These are phyloP conservation scores for Temnopleurus reevesii DNA, from an alignment of 53 echinoderm and acorn worm genomes.

Conservation along the genomic window DNA sequence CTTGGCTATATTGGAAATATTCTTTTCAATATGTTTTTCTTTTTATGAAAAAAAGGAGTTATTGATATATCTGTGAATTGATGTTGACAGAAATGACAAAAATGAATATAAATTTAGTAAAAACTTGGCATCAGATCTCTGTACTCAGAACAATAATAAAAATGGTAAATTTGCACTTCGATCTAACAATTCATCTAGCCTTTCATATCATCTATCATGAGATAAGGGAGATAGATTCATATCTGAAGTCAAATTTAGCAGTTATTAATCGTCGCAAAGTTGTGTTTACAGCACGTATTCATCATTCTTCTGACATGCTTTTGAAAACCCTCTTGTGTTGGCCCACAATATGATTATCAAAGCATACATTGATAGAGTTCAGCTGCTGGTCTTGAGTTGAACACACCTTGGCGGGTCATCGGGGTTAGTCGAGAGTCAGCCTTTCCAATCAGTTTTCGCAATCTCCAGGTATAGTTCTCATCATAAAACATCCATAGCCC, in stretches of 20 bases:
- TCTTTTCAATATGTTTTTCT: no score
- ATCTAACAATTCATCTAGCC: neutral
- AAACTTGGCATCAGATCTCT: no score
- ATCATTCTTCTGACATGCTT: slow-evolving; percentile 14
- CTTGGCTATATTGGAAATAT: no score
- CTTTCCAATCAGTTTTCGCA: slow-evolving; percentile 29
- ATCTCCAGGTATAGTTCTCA: neutral
- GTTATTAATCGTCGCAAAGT: slow-evolving; percentile 14
- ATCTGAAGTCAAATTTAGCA: neutral
- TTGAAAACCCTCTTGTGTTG: neutral
- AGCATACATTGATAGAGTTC: slow-evolving; percentile 4
- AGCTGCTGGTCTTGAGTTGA: slow-evolving; percentile 4
- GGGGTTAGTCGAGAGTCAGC: slow-evolving; percentile 23
- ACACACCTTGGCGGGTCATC: neutral
- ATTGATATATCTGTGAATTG: no score
- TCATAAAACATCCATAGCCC: neutral
- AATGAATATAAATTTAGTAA: no score
- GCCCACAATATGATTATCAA: neutral
- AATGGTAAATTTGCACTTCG: no score
- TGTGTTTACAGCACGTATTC: neutral
- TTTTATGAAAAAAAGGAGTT: no score
- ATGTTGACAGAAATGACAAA: no score
- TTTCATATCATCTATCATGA: neutral
- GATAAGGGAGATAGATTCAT: slow-evolving; percentile 8
- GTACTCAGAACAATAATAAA: no score